phyloP scores from a whole-genome alignment of 2,888 invertebrate species.

The Germaria angustata region DNA sequence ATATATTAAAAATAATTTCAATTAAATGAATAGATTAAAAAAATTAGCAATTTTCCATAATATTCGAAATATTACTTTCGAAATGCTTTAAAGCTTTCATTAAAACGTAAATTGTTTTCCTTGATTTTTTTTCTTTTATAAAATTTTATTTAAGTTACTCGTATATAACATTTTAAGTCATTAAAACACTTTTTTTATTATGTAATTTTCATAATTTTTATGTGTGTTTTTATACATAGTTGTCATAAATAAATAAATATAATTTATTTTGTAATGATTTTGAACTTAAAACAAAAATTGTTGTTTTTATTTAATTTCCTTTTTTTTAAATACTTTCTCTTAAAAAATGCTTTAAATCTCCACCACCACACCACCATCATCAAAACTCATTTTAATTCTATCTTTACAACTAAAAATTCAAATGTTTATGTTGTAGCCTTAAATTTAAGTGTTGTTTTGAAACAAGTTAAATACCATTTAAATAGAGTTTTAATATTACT shows the following conservation, averaged over 20 bases:
- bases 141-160: background rate
- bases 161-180: constrained; percentile 4
- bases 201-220: background rate
- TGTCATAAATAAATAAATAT: constrained; percentile 54
- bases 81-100: background rate
- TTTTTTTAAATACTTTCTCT: no score
- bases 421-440: constrained; percentile 48
- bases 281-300: constrained; percentile 44
- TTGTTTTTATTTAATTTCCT: constrained; percentile 40
- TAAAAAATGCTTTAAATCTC: constrained; percentile 34
- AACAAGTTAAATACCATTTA: constrained; percentile 15
- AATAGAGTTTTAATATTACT: constrained; percentile 23
- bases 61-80: background rate
- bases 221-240: constrained; percentile 23
- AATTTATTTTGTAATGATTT: constrained; percentile 61
- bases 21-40: background rate
- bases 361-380: constrained; percentile 62
- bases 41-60: background rate
- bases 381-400: constrained; percentile 36
- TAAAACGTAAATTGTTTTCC: background rate
- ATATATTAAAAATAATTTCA: background rate
- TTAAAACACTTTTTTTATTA: background rate
- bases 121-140: background rate
- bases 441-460: constrained; percentile 40
- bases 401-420: background rate